Evolutionary conservation across 2,888 invertebrate species (phyloP), one percentile per base, ranked within the genome.

Genomic region (Clusia tigrina): DNA sequence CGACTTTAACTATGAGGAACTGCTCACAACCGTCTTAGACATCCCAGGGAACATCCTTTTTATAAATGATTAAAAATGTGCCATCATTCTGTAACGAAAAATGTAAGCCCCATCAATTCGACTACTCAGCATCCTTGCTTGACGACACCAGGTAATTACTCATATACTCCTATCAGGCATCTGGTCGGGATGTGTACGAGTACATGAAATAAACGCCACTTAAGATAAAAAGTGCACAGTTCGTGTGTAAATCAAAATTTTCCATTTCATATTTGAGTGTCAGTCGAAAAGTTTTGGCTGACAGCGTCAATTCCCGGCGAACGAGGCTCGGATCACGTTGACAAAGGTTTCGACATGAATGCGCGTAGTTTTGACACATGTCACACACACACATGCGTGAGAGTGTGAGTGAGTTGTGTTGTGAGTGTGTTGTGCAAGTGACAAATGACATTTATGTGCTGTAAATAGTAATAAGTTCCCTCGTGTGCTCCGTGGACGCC

Each of bases 321-420:
- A 22, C 48, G 3, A 18, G 5, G 22, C 48, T 2, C 20, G 20
- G 22, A 18, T 9, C 20, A 22, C 18, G 72, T 74, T 79, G 78
- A 78, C 78, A 76, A 79, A 79, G 78, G 76, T 78, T 79, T 78
- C 78, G 79, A 79, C 78, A 79, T 74, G 79, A 79, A 78, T 78
- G 78, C 79, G 74, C 76, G 76, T 73, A 74, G 76, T 75, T 74
- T 76, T 77, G 76, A 77, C 77, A 76, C 71, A 71, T 76, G 74
- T 73, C 77, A 74, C 74, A 57, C 9, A 2, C 18, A 57, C 24
- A 5, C 17, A 25, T 24, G 12, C 17, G 24, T 42, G 46, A 46
- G 6, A 2, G 12, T 37, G 37, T 32, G 25, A n/a, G 26, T 25
- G 12, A 22, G 52, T 20, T 17, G 17, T 25, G 54, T 54, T n/a